Base-by-base conservation (phyloP, 2,797 vertebrate species). In the Dryobates pubescens region DNA sequence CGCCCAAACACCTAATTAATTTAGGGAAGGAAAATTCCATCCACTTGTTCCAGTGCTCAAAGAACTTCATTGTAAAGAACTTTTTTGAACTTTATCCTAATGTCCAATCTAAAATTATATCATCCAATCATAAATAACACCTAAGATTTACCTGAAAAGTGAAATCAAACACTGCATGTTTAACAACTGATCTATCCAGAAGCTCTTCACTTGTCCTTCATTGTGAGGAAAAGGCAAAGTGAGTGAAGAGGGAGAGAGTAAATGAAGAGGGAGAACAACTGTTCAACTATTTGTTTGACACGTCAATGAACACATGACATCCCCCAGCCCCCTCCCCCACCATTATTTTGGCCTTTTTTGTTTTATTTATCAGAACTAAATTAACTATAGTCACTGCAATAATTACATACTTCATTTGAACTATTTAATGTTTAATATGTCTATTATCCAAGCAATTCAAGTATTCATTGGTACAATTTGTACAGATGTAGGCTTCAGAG, bases 1-100 rank as follows among this genome's bases (percentile, higher is more conserved):
- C 8, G 14, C 24, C 10, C 27, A 30, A 71, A 41, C 23, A 6
- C 19, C 17, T 19, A 15, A 0, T 0, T 65, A 20, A 70, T 80
- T 87, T 24, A 94, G 30, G 8, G 13, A 77, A 76, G 51, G 32
- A 63, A 68, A 80, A 72, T 43, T 69, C 27, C 59, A 7, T 45
- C n/a, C 23, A 51, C 23, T 7, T 24, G 23, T 24, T 51, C 23
- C 49, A 51, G 23, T 18, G 13, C 49, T 51, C 49, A 51, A 18
- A 13, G 22, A 51, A 23, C 49, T 13, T 51, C 23, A 49, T 23
- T 13, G 47, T 49, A 49, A 49, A 49, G 47, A 49, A 49, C 10
- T 49, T 49, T 49, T 23, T 36, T 36, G 36, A 36, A 36, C 36
- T 36, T 36, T 36, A 36, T 49, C 22, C 22, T 49, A 49, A 49